Evolutionary conservation across 1,140 invertebrate genomes (phyloP).

Genomic region (Coptotermes formosanus): DNA sequence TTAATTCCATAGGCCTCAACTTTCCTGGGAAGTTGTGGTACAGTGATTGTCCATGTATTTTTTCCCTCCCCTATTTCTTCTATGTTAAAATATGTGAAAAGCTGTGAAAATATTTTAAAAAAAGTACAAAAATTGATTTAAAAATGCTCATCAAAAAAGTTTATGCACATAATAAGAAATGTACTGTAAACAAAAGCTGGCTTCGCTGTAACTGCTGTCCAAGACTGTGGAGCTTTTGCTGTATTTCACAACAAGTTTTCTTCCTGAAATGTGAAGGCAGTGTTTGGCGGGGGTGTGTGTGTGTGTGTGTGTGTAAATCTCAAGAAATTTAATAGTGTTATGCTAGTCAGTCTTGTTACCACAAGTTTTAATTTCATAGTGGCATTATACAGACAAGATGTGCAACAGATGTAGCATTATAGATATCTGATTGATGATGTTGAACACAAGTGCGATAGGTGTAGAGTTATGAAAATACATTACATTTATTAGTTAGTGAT

Average conservation of each 20-base stretch:
- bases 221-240: background rate
- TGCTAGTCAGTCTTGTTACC: constrained; percentile 28
- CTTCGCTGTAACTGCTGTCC: background rate
- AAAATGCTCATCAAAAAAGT: constrained; percentile 15
- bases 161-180: background rate
- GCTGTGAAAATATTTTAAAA: background rate
- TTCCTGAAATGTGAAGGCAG: background rate
- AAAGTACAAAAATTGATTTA: background rate
- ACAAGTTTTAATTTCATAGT: constrained; percentile 6
- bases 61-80: background rate
- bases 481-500: background rate
- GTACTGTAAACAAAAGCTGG: constrained; percentile 16
- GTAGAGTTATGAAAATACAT: background rate
- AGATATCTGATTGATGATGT: background rate
- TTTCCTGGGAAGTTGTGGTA: background rate
- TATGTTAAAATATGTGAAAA: background rate
- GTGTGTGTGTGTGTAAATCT: background rate
- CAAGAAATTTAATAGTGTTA: background rate
- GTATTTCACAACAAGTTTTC: background rate
- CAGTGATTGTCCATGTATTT: background rate
- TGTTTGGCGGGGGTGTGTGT: background rate
- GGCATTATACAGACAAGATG: background rate
- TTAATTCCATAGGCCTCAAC: constrained; percentile 1
- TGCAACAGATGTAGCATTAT: background rate
- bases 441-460: background rate